Conservation (phyloP, 2,797 vertebrate genomes). For the Apogon hyalosoma region DNA sequence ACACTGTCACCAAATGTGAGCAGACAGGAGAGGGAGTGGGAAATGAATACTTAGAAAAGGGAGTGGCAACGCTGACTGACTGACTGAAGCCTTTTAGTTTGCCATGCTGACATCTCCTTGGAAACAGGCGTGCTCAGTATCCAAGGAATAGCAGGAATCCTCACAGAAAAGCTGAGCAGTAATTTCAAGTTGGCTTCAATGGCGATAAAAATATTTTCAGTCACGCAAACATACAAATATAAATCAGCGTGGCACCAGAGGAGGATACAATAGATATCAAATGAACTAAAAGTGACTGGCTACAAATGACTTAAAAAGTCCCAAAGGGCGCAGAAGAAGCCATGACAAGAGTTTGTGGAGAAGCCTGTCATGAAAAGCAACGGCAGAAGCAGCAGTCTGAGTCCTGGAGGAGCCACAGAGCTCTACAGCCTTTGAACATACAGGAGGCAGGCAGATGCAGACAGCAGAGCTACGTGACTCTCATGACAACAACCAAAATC, state of each 20-base stretch:
- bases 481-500: constrained; percentile 69
- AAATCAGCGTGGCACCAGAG: constrained; percentile 21
- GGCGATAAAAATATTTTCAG: constrained; percentile 4
- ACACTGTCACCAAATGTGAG: constrained; percentile 41
- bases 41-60: constrained; percentile 39
- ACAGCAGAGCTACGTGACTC: constrained; percentile 73
- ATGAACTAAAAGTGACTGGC: constrained; percentile 58
- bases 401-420: constrained; percentile 65
- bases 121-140: constrained; percentile 42
- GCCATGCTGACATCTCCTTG: constrained; percentile 45
- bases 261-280: constrained; percentile 47
- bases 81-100: constrained; percentile 50
- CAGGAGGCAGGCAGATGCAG: constrained; percentile 67
- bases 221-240: constrained; percentile 32
- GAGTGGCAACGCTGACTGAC: constrained; percentile 39
- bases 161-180: not conserved
- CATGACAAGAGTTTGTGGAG: constrained; percentile 60
- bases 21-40: constrained; percentile 38
- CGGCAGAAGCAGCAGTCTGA: constrained; percentile 48
- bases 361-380: constrained; percentile 44
- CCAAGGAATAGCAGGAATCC: constrained; percentile 5
- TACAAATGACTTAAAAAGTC: constrained; percentile 74
- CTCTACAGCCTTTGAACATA: constrained; percentile 71
- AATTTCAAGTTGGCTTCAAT: constrained; percentile 37
- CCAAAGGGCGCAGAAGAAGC: constrained; percentile 37